A percentile compares a stretch with the other conserved stretches of the same genome.
Evolutionary conservation across 2,113 vertebrate genomes (phyloP).

Genomic region (Hiodon tergisus): DNA sequence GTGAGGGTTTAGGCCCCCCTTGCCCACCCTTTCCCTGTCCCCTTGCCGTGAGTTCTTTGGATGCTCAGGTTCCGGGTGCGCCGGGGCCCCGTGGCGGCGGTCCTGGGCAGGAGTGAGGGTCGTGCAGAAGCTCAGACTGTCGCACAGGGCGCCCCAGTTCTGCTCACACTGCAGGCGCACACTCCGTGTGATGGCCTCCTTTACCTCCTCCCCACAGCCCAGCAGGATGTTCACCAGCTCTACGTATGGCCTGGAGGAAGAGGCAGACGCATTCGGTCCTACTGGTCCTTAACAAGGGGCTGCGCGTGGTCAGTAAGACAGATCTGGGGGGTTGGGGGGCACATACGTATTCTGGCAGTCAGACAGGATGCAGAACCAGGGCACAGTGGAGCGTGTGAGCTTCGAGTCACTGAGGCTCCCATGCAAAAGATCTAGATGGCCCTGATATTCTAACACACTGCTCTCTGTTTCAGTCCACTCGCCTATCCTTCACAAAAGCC

Average conservation of each 20-base stretch:
- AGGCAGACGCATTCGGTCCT: slow-evolving; percentile 3
- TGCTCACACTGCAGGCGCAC: slow-evolving; percentile 89
- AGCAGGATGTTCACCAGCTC: slow-evolving; percentile 92
- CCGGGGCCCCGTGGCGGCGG: slow-evolving; percentile 40
- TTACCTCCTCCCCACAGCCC: slow-evolving; percentile 89
- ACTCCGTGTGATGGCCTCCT: slow-evolving; percentile 81
- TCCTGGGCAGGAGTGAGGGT: slow-evolving; percentile 57
- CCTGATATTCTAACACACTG: neutral
- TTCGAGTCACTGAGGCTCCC: slow-evolving; percentile 16
- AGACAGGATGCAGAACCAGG: slow-evolving; percentile 6
- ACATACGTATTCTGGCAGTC: neutral
- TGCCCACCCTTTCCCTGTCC: slow-evolving; percentile 73
- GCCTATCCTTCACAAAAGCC: neutral
- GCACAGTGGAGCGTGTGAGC: slow-evolving; percentile 20
- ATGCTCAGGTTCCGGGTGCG: slow-evolving; percentile 62
- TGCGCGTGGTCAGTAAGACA: neutral
- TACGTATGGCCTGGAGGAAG: slow-evolving; percentile 76
- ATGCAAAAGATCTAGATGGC: neutral
- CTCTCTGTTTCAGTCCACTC: neutral
- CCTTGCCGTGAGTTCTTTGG: slow-evolving; percentile 54
- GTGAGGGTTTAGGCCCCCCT: slow-evolving; percentile 62
- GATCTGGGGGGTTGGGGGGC: too few relatives aligned
- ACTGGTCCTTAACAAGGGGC: neutral
- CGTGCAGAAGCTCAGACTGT: slow-evolving; percentile 87
- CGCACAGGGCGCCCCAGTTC: slow-evolving; percentile 90